Conservation (phyloP, 2,797 vertebrate species). For the Scolopax bukidnonensis region DNA sequence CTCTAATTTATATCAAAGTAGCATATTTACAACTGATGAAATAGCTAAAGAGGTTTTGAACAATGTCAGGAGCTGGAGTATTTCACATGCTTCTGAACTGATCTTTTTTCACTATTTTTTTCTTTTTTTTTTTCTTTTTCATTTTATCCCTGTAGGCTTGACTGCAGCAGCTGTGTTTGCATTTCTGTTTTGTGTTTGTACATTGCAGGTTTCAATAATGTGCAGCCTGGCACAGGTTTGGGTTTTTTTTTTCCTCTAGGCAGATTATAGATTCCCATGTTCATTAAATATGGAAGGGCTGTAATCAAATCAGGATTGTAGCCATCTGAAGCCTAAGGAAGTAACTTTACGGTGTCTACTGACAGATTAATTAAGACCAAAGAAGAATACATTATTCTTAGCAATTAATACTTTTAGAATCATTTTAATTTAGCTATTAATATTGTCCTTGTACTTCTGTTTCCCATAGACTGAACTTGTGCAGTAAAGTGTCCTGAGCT, state of each 20-base stretch:
- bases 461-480: not conserved
- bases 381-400: conserved; percentile 1
- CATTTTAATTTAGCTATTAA: conserved; percentile 33
- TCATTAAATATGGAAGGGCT: conserved; percentile 57
- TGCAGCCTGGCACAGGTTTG: conserved; percentile 18
- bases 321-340: conserved; percentile 45
- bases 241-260: not conserved
- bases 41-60: conserved; percentile 25
- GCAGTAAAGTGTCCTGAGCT: not conserved
- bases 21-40: conserved; percentile 6
- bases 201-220: conserved; percentile 58
- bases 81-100: conserved; percentile 37
- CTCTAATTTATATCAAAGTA: not conserved
- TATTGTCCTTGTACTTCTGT: not conserved
- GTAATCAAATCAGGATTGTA: conserved; percentile 50
- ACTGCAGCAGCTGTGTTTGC: conserved; percentile 56
- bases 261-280: conserved; percentile 54
- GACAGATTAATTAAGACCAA: conserved; percentile 31
- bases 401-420: not conserved
- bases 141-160: conserved; percentile 22
- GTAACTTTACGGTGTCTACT: conserved; percentile 8
- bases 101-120: not conserved
- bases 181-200: conserved; percentile 69
- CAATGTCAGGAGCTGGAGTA: conserved; percentile 20
- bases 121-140: not conserved